Evolutionary conservation across 2,888 invertebrate species (phyloP), one percentile per base, ranked within the genome.

Genomic region (Gasteruption jaculator): DNA sequence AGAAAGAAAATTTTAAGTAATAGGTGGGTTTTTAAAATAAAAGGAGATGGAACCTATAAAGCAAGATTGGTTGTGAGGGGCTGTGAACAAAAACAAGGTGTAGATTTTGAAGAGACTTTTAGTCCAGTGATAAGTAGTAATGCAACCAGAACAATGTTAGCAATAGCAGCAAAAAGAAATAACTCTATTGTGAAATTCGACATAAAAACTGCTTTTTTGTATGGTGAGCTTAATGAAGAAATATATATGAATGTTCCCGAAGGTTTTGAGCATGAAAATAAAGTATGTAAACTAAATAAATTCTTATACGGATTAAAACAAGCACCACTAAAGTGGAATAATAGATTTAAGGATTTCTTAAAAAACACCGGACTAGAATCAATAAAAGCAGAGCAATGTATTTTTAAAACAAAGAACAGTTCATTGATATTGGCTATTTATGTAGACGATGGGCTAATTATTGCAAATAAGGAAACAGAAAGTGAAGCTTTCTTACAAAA

Each of bases 361-460:
- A 31, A 27, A 29, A 19, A 35, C 37, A 24, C 18, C 33, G 44
- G 40, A 1, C 21, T 46, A 15, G 41, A 26, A 4, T 39, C 25
- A 44, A 12, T 41, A 8, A 22, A 33, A n/a, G 18, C 33, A 16
- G 41, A 46, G 12, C 31, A 30, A 18, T 44, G 44, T 19, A 41
- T 49, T 4, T 49, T 42, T 22, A 46, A 38, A 37, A 41, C 32
- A 12, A 20, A 37, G 21, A 34, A 38, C 12, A 43, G 36, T 5
- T 27, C 19, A 10, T 5, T 44, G 12, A 30, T 35, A 19, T 22
- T 46, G 32, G 41, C 46, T n/a, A 43, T 48, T 5, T 35, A 44
- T 11, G 46, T 49, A 4, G 44, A 46, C 14, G 38, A 49, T 26
- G 44, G 49, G 4, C 32, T 49, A 8, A 35, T 41, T 3, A 25